Evolutionary conservation across 2,113 vertebrate species (phyloP).

Genomic region (Spermophilus dauricus): DNA sequence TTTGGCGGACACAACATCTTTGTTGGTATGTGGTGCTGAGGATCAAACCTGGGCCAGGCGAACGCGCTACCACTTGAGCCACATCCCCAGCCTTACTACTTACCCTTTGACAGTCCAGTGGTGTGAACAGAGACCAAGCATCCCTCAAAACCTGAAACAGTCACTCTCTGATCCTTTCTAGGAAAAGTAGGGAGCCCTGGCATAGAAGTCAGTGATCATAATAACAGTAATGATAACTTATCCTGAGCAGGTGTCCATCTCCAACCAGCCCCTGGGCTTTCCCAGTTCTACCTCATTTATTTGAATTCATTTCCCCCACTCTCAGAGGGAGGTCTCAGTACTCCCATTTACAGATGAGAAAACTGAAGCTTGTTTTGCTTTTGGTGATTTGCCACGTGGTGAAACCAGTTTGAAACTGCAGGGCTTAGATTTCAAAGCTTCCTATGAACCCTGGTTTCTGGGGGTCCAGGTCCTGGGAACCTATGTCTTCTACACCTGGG

Average conservation of each 20-base stretch:
- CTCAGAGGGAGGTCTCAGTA: neutral
- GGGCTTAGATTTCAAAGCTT: neutral
- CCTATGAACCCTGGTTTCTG: neutral
- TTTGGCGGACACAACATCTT: too few relatives aligned
- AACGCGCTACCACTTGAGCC: too few relatives aligned
- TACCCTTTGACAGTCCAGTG: too few relatives aligned
- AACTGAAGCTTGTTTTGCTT: too few relatives aligned
- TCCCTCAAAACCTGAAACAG: neutral
- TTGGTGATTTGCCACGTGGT: too few relatives aligned
- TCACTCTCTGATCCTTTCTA: neutral
- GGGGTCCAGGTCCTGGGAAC: too few relatives aligned
- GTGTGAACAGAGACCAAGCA: neutral
- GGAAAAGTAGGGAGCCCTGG: neutral
- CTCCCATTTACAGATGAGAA: too few relatives aligned
- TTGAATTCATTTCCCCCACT: neutral
- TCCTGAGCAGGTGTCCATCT: neutral
- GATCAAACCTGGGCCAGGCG: too few relatives aligned
- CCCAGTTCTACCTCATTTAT: neutral
- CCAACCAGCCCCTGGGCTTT: neutral
- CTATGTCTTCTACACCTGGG: too few relatives aligned
- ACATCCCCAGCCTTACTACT: too few relatives aligned
- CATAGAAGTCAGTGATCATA: neutral
- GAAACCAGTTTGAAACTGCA: neutral
- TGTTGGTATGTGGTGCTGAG: too few relatives aligned
- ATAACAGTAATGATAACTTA: neutral